Conservation (phyloP, 2,113 vertebrate species). For the Camelus dromedarius region DNA sequence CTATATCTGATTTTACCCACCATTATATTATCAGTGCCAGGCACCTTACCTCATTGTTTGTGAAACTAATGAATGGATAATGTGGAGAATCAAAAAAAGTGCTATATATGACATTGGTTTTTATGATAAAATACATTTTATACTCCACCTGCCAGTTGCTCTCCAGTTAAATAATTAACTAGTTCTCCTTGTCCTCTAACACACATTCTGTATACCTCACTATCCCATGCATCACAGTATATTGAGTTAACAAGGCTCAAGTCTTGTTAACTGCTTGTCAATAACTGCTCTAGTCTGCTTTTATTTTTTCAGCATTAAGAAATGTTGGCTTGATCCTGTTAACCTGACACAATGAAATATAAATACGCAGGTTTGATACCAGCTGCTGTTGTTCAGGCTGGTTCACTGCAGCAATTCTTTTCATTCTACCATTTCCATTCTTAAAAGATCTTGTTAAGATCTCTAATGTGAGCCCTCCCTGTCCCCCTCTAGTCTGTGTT, state of each 20-base stretch:
- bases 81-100: background rate
- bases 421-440: background rate
- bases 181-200: background rate
- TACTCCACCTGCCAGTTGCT: background rate
- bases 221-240: background rate
- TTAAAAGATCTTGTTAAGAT: background rate
- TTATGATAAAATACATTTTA: slow-evolving; percentile 21
- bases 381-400: background rate
- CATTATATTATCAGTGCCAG: background rate
- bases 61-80: background rate
- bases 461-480: background rate
- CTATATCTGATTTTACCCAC: background rate
- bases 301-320: background rate
- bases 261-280: background rate
- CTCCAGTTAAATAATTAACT: background rate
- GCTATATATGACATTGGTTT: background rate
- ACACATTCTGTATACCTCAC: background rate
- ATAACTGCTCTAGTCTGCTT: background rate
- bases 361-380: background rate
- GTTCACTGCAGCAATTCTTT: background rate
- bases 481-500: background rate
- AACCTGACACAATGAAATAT: background rate
- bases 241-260: background rate
- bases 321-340: background rate
- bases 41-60: background rate